phyloP scores from a whole-genome alignment of 2,888 invertebrate genomes.

The Polietes domitor region DNA sequence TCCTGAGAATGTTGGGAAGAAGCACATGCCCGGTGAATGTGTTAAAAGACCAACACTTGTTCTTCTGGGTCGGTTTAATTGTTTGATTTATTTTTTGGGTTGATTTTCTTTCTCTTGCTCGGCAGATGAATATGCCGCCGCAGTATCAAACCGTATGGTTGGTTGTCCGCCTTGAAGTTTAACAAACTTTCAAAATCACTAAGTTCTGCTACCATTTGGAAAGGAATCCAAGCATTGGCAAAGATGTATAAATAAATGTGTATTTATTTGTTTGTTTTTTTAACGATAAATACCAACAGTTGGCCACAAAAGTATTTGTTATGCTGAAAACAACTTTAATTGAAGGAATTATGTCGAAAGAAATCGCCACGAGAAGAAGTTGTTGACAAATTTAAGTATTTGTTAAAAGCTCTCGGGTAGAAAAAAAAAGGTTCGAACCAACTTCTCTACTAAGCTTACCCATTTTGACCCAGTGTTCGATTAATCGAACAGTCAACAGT shows the following conservation, averaged over 20 bases:
- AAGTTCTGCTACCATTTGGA: background rate
- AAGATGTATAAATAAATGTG: background rate
- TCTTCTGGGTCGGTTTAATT: constrained; percentile 4
- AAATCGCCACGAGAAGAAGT: too few relatives aligned
- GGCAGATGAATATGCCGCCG: background rate
- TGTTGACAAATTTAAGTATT: too few relatives aligned
- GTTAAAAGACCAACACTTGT: constrained; percentile 30
- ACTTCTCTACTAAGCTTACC: too few relatives aligned
- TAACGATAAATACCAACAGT: background rate
- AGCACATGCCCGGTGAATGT: background rate
- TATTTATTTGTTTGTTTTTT: too few relatives aligned
- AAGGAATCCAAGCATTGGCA: background rate
- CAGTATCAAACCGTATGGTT: background rate
- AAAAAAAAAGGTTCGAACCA: too few relatives aligned
- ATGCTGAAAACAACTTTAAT: too few relatives aligned
- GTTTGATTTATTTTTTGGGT: constrained; percentile 17
- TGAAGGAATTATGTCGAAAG: too few relatives aligned
- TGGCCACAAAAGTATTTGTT: background rate
- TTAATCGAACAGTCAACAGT: too few relatives aligned
- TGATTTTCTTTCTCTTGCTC: background rate
- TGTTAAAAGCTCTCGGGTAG: too few relatives aligned
- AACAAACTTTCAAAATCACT: background rate
- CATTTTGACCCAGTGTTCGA: too few relatives aligned
- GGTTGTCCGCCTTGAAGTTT: background rate
- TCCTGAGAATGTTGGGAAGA: background rate